Evolutionary conservation across 92 coral and sea anemone genomes (phyloP).

Genomic region (Nematostella vectensis): DNA sequence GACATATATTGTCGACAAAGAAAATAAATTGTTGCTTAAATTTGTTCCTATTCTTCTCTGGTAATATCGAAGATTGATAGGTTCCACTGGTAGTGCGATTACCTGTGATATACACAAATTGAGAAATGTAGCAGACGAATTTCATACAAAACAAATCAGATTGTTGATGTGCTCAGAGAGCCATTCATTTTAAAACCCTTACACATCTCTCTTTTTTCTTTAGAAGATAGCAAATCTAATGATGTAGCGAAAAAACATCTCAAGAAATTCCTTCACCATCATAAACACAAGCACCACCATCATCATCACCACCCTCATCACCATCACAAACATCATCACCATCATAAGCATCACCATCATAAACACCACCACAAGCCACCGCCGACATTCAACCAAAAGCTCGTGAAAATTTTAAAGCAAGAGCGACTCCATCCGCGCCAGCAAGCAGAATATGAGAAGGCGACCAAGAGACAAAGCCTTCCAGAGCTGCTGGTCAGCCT

Average conservation of each 20-base stretch:
- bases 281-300: slow-evolving; percentile 10
- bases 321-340: slow-evolving; percentile 14
- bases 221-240: slow-evolving; percentile 4
- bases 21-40: too few species aligned
- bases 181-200: too few species aligned
- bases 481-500: slow-evolving; percentile 30
- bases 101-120: too few species aligned
- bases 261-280: slow-evolving; percentile 8
- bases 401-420: slow-evolving; percentile 14
- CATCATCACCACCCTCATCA: slow-evolving; percentile 13
- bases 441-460: not conserved
- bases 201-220: not conserved
- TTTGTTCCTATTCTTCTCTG: too few species aligned
- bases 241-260: slow-evolving; percentile 18
- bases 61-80: too few species aligned
- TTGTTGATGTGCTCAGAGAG: too few species aligned
- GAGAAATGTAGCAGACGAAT: too few species aligned
- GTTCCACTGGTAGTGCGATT: too few species aligned
- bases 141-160: too few species aligned
- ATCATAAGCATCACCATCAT: slow-evolving; percentile 9
- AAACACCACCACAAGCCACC: slow-evolving; percentile 2
- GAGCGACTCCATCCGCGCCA: slow-evolving; percentile 1
- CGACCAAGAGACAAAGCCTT: slow-evolving; percentile 16
- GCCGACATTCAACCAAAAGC: slow-evolving; percentile 17
- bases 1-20: too few species aligned